Evolutionary conservation across 2,888 invertebrate genomes (phyloP).

Genomic region (Osmoderma eremita): DNA sequence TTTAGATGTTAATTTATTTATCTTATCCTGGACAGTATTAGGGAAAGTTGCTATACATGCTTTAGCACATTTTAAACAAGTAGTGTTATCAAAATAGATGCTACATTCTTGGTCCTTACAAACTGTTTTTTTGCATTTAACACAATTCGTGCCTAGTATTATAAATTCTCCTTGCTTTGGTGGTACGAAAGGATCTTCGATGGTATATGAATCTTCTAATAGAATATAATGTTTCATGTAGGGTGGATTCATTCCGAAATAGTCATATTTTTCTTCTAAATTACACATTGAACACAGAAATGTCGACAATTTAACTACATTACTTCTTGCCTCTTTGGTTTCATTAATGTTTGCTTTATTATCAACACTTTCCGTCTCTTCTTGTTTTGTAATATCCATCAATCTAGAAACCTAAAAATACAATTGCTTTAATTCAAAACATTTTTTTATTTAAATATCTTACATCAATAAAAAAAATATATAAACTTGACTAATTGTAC

Average conservation of each 20-base stretch:
- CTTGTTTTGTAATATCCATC: constrained; percentile 19
- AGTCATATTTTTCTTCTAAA: constrained; percentile 77
- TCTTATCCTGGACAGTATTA: constrained; percentile 71
- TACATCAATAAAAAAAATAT: constrained; percentile 24
- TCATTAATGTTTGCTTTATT: constrained; percentile 51
- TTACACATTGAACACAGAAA: constrained; percentile 76
- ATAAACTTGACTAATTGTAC: constrained; percentile 18
- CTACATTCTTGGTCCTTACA: constrained; percentile 82
- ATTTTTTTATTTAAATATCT: constrained; percentile 22
- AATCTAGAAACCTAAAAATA: constrained; percentile 26
- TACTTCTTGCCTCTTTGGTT: constrained; percentile 48
- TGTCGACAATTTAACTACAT: constrained; percentile 53
- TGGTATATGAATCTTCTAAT: constrained; percentile 79
- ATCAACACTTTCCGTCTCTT: constrained; percentile 15
- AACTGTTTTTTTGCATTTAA: constrained; percentile 72
- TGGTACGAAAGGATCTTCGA: constrained; percentile 86
- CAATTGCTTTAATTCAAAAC: constrained; percentile 20
- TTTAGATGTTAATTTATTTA: constrained; percentile 37
- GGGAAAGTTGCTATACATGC: constrained; percentile 73
- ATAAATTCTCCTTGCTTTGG: constrained; percentile 80
- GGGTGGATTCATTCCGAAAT: constrained; percentile 79
- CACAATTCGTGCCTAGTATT: constrained; percentile 81
- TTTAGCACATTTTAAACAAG: constrained; percentile 77
- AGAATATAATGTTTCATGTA: constrained; percentile 76
- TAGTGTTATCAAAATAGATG: constrained; percentile 79